A percentile compares a stretch with the other conserved stretches of the same genome.
phyloP scores from a whole-genome alignment of 2,888 invertebrate genomes.

The Agonum fuliginosum region DNA sequence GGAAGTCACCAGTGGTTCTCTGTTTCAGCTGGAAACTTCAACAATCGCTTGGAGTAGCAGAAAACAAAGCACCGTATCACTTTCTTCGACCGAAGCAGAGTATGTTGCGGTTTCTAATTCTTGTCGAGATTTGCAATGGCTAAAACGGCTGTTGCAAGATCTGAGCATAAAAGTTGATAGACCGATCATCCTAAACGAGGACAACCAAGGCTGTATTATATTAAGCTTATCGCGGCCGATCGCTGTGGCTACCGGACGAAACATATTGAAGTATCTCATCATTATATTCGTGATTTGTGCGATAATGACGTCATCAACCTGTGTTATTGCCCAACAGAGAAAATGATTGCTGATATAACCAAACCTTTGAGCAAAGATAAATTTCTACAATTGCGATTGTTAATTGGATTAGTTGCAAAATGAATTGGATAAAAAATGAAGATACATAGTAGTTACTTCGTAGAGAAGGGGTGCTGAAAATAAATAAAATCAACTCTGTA shows the following conservation, averaged over 20 bases:
- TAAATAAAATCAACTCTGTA: too few species aligned
- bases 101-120: too few species aligned
- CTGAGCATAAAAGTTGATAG: neutral
- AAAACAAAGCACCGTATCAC: neutral
- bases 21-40: neutral
- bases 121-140: too few species aligned
- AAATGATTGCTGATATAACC: slow-evolving; percentile 4
- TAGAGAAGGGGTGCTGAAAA: neutral
- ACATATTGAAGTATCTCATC: neutral
- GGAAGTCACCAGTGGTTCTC: neutral
- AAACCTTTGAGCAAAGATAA: neutral
- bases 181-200: neutral
- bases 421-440: neutral
- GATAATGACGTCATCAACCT: neutral
- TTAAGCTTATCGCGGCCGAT: neutral
- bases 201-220: neutral
- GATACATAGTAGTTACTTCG: neutral
- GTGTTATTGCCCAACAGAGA: neutral
- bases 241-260: neutral
- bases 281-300: neutral
- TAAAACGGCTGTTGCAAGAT: too few species aligned
- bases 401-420: neutral
- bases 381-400: neutral
- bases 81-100: too few species aligned
- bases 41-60: neutral